Evolutionary conservation across 2,113 vertebrate genomes (phyloP), one percentile per base, ranked within the genome.

Genomic region (Desmodus rotundus): DNA sequence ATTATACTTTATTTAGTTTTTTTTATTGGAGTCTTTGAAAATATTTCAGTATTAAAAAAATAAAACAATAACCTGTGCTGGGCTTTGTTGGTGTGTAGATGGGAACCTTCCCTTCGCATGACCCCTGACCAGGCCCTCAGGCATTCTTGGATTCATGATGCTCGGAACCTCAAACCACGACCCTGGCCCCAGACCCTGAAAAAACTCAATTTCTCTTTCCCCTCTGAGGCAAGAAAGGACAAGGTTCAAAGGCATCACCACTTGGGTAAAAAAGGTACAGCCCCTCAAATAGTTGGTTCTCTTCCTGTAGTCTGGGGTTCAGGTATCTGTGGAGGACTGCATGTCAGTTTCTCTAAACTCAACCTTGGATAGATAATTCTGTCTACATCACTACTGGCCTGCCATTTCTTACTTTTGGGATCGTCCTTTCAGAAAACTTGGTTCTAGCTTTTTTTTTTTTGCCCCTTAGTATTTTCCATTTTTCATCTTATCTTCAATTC

Each of bases 81-180:
- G 96, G 54, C 74, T 93, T 50, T 22, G 0, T 76, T 97, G 96
- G 10, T 98, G 15, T 96, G 56, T 96, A 99, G 99, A 89, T 99
- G 99, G 99, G 99, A 99, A 94, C 99, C 99, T n/a, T 97, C 98
- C 33, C 98, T 99, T 90, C 99, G 99, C 19, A 99, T 99, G 99
- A 99, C 99, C 89, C 99, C 99, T 0, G 99, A 99, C 70, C 99
- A 99, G 97, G 99, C 99, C 0, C 97, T 99, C 95, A 99, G 98
- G 96, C 99, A 99, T 3, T 95, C 98, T 0, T 99, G 99, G 99
- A 99, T 99, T 97, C 98, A 99, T 83, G 99, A 99, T 58, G 97
- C 99, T 41, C 98, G 98, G 82, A 98, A 98, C 54, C 98, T 98
- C 97, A 99, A 97, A 97, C 82, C 97, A 14, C 97, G 97, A 12